Percentiles rank a stretch among this genome's conserved stretches.
Conservation (phyloP, 2,113 vertebrate genomes). For the Hippocampus abdominalis region DNA sequence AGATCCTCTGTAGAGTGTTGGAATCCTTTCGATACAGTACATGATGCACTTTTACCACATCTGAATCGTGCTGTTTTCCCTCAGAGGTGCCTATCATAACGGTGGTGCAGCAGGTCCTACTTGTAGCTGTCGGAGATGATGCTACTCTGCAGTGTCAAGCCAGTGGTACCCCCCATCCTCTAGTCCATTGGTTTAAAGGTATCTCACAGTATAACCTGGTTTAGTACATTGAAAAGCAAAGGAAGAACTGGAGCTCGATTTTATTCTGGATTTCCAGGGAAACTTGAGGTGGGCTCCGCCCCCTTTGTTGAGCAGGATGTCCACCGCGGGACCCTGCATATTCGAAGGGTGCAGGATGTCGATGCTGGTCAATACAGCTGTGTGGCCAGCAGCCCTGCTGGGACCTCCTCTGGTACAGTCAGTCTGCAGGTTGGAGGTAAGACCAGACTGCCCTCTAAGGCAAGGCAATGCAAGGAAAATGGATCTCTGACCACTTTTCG, state of each 20-base stretch:
- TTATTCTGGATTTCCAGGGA: slow-evolving; percentile 63
- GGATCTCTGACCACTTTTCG: slow-evolving; percentile 9
- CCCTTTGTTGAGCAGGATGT: slow-evolving; percentile 61
- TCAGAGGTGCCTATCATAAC: slow-evolving; percentile 77
- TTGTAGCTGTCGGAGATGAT: slow-evolving; percentile 73
- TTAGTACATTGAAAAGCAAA: background rate
- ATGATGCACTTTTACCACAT: background rate
- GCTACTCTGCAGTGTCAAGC: slow-evolving; percentile 76
- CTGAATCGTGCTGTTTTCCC: background rate
- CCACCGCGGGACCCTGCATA: slow-evolving; percentile 66
- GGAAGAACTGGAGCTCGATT: background rate
- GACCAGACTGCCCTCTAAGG: slow-evolving; percentile 39
- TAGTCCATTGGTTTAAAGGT: slow-evolving; percentile 88
- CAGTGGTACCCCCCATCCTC: slow-evolving; percentile 74
- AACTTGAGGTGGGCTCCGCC: slow-evolving; percentile 69
- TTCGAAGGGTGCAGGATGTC: slow-evolving; percentile 70
- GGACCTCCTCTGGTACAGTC: slow-evolving; percentile 63
- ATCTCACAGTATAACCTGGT: slow-evolving; percentile 16
- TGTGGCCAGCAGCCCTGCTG: slow-evolving; percentile 73
- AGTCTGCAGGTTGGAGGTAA: slow-evolving; percentile 82
- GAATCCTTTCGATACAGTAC: background rate
- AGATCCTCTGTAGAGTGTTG: background rate
- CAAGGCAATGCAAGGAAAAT: slow-evolving; percentile 21
- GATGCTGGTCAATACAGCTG: slow-evolving; percentile 82
- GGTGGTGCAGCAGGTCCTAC: slow-evolving; percentile 61